phyloP scores from a whole-genome alignment of 2,113 vertebrate species.

The Pedetes capensis region DNA sequence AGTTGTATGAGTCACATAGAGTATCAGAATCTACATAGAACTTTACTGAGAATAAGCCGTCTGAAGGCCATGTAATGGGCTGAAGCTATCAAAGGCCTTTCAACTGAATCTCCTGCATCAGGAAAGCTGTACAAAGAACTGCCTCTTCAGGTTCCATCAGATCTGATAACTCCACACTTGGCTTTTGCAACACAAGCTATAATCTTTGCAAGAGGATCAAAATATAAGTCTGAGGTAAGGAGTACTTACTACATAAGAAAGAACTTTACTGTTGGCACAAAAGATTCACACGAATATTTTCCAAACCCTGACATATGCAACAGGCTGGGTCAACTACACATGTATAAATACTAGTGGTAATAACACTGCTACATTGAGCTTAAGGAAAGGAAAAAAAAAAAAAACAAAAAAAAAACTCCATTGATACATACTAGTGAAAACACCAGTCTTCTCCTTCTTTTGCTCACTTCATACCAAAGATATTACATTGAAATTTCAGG shows the following conservation, averaged over 20 bases:
- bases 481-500: neutral
- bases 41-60: neutral
- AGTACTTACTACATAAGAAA: conserved; percentile 1
- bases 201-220: conserved; percentile 10
- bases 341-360: conserved; percentile 50
- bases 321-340: neutral
- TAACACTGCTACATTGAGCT: neutral
- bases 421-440: neutral
- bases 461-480: neutral
- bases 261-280: conserved; percentile 59
- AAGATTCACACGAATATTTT: conserved; percentile 35
- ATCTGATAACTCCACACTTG: neutral
- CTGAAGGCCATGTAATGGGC: neutral
- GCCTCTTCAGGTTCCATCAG: neutral
- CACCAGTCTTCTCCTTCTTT: neutral
- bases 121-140: neutral
- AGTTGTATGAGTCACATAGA: neutral
- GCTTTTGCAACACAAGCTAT: conserved; percentile 47
- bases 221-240: conserved; percentile 51
- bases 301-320: conserved; percentile 36
- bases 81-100: neutral
- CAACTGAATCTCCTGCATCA: neutral
- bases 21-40: conserved; percentile 9
- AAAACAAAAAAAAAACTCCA: neutral
- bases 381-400: neutral